A percentile compares a stretch with the other conserved stretches of the same genome.
Conservation (phyloP, 1,140 invertebrate genomes). For the Streblospio benedicti region DNA sequence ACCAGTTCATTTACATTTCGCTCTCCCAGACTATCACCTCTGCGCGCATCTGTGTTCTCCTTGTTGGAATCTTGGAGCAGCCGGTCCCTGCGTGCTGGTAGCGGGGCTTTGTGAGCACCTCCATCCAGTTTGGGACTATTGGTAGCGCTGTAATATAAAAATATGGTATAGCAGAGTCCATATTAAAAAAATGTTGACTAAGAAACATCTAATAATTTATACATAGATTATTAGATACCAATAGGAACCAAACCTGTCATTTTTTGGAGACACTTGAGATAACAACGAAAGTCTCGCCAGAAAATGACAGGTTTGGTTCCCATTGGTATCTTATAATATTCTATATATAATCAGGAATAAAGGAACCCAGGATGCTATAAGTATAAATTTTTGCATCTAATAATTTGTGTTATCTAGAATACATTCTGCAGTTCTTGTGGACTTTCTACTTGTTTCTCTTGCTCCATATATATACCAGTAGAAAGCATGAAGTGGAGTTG, state of each 20-base stretch:
- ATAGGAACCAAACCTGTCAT: neutral
- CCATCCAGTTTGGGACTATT: constrained; percentile 4
- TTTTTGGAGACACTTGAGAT: neutral
- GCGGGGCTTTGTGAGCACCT: constrained; percentile 3
- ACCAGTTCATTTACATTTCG: constrained; percentile 79
- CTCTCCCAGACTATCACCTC: constrained; percentile 82
- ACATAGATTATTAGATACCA: neutral
- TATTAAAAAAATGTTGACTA: neutral
- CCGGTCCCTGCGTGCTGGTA: constrained; percentile 23
- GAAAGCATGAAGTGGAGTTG: neutral
- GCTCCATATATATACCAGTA: neutral
- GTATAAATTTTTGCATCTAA: neutral
- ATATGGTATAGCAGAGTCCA: neutral
- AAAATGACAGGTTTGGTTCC: no score
- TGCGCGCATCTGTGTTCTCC: constrained; percentile 33
- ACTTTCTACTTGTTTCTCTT: neutral
- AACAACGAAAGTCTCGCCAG: neutral
- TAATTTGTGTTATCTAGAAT: neutral
- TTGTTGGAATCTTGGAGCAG: constrained; percentile 41
- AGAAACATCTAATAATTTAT: neutral
- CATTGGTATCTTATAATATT: no score
- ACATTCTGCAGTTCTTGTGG: neutral
- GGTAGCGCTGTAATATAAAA: neutral
- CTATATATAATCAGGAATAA: no score
- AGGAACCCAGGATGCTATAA: neutral